phyloP scores from a whole-genome alignment of 2,888 invertebrate species.

The Palloptera scutellata region DNA sequence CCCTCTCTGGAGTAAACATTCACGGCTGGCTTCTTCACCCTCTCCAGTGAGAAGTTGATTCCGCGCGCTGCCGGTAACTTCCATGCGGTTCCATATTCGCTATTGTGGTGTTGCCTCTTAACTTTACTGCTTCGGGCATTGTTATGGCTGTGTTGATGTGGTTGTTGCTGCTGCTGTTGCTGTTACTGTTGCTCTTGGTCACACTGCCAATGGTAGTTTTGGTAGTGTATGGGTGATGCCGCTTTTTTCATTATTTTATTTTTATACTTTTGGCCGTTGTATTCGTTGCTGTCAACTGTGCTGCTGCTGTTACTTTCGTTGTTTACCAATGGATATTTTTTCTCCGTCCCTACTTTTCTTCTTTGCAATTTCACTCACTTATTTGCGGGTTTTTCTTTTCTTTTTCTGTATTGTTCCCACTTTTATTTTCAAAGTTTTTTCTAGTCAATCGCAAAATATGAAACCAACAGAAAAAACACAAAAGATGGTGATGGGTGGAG shows the following conservation, averaged over 20 bases:
- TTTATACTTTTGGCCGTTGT: slow-evolving; percentile 22
- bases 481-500: slow-evolving; percentile 39
- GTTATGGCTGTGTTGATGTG: neutral
- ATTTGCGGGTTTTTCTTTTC: slow-evolving; percentile 20
- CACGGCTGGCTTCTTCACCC: slow-evolving; percentile 31
- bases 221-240: too few species aligned
- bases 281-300: slow-evolving; percentile 16
- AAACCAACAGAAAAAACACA: slow-evolving; percentile 44
- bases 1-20: slow-evolving; percentile 26
- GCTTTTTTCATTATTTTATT: slow-evolving; percentile 20
- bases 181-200: too few species aligned
- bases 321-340: slow-evolving; percentile 44
- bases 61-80: slow-evolving; percentile 8
- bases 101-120: slow-evolving; percentile 26
- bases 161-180: slow-evolving; percentile 33
- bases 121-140: too few species aligned
- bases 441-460: slow-evolving; percentile 2
- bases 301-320: slow-evolving; percentile 37
- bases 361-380: slow-evolving; percentile 21
- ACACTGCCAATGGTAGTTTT: too few species aligned
- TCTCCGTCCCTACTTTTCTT: slow-evolving; percentile 20
- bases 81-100: slow-evolving; percentile 13
- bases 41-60: neutral
- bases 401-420: slow-evolving; percentile 19
- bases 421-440: slow-evolving; percentile 20